Conservation (phyloP, 2,113 vertebrate genomes). For the Tetrax tetrax region DNA sequence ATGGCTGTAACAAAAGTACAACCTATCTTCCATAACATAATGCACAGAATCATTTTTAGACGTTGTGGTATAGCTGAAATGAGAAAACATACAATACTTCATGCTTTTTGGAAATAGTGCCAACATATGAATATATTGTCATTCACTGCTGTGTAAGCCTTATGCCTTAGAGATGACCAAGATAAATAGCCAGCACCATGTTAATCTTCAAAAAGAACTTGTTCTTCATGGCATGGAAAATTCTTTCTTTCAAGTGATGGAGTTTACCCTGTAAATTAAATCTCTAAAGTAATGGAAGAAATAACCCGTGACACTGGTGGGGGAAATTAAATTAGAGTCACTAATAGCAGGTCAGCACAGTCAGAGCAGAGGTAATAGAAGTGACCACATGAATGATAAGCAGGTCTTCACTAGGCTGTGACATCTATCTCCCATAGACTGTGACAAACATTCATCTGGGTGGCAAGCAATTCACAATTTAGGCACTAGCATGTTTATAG, state of each 20-base stretch:
- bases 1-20: not conserved
- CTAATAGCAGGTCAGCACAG: slow-evolving; percentile 79
- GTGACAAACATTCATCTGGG: slow-evolving; percentile 71
- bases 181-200: slow-evolving; percentile 67
- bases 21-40: not conserved
- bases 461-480: slow-evolving; percentile 69
- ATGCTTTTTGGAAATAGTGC: slow-evolving; percentile 18
- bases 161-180: slow-evolving; percentile 57
- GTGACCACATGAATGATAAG: slow-evolving; percentile 81
- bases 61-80: not conserved
- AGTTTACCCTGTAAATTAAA: slow-evolving; percentile 81
- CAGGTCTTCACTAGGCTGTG: slow-evolving; percentile 64
- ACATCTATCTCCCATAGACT: slow-evolving; percentile 61
- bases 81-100: slow-evolving; percentile 39
- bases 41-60: not conserved
- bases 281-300: slow-evolving; percentile 80
- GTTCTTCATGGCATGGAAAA: slow-evolving; percentile 72
- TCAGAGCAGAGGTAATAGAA: slow-evolving; percentile 77
- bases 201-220: slow-evolving; percentile 75
- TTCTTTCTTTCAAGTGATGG: slow-evolving; percentile 67
- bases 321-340: slow-evolving; percentile 85
- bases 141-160: slow-evolving; percentile 58
- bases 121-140: slow-evolving; percentile 40
- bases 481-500: slow-evolving; percentile 67
- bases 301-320: slow-evolving; percentile 76